phyloP scores from a whole-genome alignment of 2,113 vertebrate genomes.

The Scomber japonicus region DNA sequence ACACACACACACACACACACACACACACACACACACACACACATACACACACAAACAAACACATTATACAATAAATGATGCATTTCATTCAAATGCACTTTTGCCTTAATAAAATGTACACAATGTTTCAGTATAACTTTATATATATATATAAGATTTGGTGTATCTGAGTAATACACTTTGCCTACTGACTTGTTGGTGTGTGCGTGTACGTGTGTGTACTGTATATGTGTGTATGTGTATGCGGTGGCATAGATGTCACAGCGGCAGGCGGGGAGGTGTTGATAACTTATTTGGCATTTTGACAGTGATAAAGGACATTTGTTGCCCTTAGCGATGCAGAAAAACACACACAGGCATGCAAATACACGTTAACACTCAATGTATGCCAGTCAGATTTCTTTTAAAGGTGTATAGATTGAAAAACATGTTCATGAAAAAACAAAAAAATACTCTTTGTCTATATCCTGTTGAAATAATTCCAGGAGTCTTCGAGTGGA shows the following conservation, averaged over 20 bases:
- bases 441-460: conserved; percentile 18
- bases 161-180: conserved; percentile 36
- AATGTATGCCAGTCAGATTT: conserved; percentile 16
- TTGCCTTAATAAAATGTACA: conserved; percentile 33
- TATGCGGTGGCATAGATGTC: conserved; percentile 58
- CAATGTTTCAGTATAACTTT: conserved; percentile 27
- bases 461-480: conserved; percentile 25
- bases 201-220: background rate
- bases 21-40: conserved; percentile 18
- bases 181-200: conserved; percentile 25
- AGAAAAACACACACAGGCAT: conserved; percentile 44
- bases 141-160: background rate
- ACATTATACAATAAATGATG: conserved; percentile 20
- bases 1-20: conserved; percentile 1
- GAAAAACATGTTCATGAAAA: conserved; percentile 9
- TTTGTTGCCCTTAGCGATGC: conserved; percentile 65
- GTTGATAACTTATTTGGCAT: conserved; percentile 75
- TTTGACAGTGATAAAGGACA: conserved; percentile 78
- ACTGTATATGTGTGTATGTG: background rate
- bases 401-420: background rate
- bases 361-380: conserved; percentile 38
- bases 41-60: conserved; percentile 14
- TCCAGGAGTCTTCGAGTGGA: conserved; percentile 26
- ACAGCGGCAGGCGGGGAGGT: conserved; percentile 59
- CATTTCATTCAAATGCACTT: conserved; percentile 38